Conservation (phyloP, 92 coral and sea anemone species). For the Micromussa lordhowensis region DNA sequence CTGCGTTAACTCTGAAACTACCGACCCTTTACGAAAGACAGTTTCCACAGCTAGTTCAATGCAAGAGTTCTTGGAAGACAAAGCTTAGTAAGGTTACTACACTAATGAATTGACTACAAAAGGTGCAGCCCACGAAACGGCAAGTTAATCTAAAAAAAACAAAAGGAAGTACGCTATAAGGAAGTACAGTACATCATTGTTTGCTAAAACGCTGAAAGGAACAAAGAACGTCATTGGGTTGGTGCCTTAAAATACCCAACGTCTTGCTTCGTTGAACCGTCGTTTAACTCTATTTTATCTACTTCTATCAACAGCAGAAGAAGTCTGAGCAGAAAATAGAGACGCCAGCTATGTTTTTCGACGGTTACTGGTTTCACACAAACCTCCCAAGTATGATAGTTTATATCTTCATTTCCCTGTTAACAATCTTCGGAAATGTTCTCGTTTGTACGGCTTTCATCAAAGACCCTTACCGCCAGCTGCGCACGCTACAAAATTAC, state of each 20-base stretch:
- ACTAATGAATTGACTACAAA: background rate
- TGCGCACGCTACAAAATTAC: conserved; percentile 76
- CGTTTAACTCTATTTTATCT: background rate
- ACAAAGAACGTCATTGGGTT: background rate
- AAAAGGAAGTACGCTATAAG: background rate
- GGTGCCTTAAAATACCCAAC: background rate
- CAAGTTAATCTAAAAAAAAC: background rate
- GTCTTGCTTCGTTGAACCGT: background rate
- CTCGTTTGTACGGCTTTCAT: conserved; percentile 71
- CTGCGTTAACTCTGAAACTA: background rate
- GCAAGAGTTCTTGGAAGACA: background rate
- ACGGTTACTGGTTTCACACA: conserved; percentile 82
- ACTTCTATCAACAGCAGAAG: background rate
- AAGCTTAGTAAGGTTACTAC: background rate
- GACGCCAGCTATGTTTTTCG: conserved; percentile 63
- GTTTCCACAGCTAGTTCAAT: background rate
- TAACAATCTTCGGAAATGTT: conserved; percentile 72
- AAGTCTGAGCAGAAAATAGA: background rate
- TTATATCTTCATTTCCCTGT: conserved; percentile 62
- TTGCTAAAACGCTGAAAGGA: background rate
- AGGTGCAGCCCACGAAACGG: background rate
- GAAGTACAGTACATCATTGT: background rate
- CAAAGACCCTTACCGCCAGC: conserved; percentile 71
- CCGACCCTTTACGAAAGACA: background rate
- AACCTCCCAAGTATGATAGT: conserved; percentile 67